Evolutionary conservation across 1,140 invertebrate genomes (phyloP), one percentile per base, ranked within the genome.

Genomic region (Bombus confusus): DNA sequence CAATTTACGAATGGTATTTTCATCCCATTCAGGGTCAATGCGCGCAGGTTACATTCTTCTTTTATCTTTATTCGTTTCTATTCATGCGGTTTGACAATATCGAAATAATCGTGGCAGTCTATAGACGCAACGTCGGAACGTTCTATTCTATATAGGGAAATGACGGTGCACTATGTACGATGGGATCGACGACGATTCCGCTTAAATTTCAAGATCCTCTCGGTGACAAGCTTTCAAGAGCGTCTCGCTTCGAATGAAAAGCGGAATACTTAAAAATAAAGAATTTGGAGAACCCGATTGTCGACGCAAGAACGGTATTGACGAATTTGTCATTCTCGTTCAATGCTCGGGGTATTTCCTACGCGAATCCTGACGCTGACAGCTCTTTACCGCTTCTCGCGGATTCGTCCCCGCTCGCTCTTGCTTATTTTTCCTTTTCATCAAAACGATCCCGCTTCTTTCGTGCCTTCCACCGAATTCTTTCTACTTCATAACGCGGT

Each of bases 251-350:
- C 47, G 83, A 62, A 80, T 80, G 76, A 80, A 85, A 80, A 85
- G 83, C 83, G 66, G 76, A 52, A 79, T 85, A 80, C 83, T 85
- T 85, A 80, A 85, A 85, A 85, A 85, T 85, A 85, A 85, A 80
- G 83, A 85, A 85, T 85, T 83, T 83, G 25, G 41, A 76, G 73
- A 28, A 62, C 76, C 28, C 76, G 83, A 62, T 85, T 85, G 83
- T 80, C 76, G 59, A 83, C 47, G 80, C 59, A 72, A 85, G 76
- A 85, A 79, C 83, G 83, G 68, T 79, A 80, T 80, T 85, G 83
- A 79, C 76, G 76, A 84, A 84, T 84, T 84, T 84, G 82, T 84
- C 82, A 79, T 79, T 84, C 82, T 28, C 82, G 75, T 79, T 71
- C 75, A 84, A 84, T 84, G 52, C 76, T 57, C 9, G 25, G 62